Base-by-base conservation (phyloP, 2,888 invertebrate species). In the Mythimna albipuncta region DNA sequence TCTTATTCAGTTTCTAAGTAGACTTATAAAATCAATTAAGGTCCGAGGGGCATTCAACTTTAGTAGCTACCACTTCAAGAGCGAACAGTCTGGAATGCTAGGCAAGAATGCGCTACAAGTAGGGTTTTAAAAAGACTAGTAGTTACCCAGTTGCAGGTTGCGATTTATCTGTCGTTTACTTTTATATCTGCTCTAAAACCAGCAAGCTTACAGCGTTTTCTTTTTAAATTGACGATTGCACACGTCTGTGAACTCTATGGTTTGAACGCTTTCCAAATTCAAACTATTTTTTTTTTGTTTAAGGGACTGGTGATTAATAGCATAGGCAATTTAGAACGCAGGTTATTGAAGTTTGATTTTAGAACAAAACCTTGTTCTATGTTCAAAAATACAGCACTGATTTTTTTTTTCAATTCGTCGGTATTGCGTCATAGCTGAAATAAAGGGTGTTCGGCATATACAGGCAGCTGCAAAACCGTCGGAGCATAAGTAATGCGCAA, bases 1-100 rank as follows among this genome's bases (percentile, higher is more conserved):
- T 85, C 85, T 85, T 81, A 85, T 81, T 81, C 73, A 62, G 85
- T 81, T 69, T 9, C 58, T 64, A 81, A 76, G 84, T 78, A 79
- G 83, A 81, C 83, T 85, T 85, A 83, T 77, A 85, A 84, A 85
- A 81, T 84, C 85, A 84, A 84, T 85, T 84, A 81, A 64, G 79
- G 71, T 58, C 44, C 59, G 59, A 80, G 71, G 85, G 82, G 61
- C 74, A 75, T 77, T 75, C 74, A 82, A 82, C 80, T 78, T 72
- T 68, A 26, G 68, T 62, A 55, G 61, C 68, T 41, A 21, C 47
- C 59, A 71, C 68, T 77, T 77, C 44, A 70, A 73, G 64, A 73
- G 58, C 65, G 69, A 78, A 73, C 55, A 41, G 66, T 82, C 70
- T 77, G 54, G 78, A 74, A 81, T 62, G 54, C 61, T 70, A 47